Base-by-base conservation (phyloP, 2,797 vertebrate genomes). In the Acropternis orthonyx region DNA sequence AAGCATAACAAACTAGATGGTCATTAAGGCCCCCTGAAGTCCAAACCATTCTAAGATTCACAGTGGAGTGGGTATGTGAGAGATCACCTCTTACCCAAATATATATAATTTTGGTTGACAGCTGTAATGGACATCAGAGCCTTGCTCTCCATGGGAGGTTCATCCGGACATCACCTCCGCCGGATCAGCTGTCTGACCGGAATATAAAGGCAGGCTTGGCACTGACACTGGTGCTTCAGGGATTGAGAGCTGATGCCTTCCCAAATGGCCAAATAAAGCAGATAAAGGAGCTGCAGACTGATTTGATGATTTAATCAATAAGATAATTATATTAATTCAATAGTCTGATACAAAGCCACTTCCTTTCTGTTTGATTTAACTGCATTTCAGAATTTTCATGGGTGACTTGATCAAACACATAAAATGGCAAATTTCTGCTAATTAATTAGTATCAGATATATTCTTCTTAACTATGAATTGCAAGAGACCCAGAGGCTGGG, bases 291-390 rank as follows among this genome's bases (percentile, higher is more conserved):
- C 71, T 85, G 37, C n/a, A 93, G 34, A 61, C 59, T 94, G 85
- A 92, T 86, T 74, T 96, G 88, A 95, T 96, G 63, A 92, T 97
- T 96, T 95, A 97, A 96, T 96, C 95, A 84, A 95, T 96, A 90
- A 58, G 67, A 88, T 93, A 95, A 95, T 96, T 92, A 86, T 73
- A 94, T 97, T 96, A 95, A 96, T 96, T 93, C 90, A 74, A 87
- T 74, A 52, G 18, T 85, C 87, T 96, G 83, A 93, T 90, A 92
- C 75, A 82, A 94, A 88, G 88, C 83, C 94, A 96, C 83, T 96
- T 96, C 83, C 91, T 73, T 92, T 90, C 90, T 90, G 59, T 95
- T 96, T 96, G 95, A 96, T 92, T 96, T 92, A 97, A 90, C 80
- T 28, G 68, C 68, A n/a, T 77, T 88, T 90, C 91, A 79, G 77